Percentiles rank a stretch among this genome's conserved stretches.
These are phyloP conservation scores for Phyllostomus discolor DNA, from an alignment of 2,113 vertebrate species.

Conservation along the genomic window DNA sequence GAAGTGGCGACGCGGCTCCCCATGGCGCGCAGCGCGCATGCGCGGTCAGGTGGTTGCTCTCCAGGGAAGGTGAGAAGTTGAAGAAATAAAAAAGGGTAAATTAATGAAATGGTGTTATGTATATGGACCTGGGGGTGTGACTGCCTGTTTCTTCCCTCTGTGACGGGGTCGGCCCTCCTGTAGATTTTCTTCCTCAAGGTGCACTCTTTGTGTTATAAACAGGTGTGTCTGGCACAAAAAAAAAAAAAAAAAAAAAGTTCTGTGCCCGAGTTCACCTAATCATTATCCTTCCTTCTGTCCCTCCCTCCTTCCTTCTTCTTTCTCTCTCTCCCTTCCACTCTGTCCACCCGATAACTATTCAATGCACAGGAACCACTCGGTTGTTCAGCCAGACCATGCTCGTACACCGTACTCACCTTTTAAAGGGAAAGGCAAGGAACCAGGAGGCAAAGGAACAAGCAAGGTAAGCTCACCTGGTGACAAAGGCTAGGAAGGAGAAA, in stretches of 20 bases:
- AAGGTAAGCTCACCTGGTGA: not conserved
- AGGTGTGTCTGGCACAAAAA: not conserved
- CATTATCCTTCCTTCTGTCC: not conserved
- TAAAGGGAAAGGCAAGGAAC: not conserved
- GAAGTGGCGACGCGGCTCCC: not conserved
- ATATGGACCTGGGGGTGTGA: not conserved
- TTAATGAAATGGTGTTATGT: not conserved
- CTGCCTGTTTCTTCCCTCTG: not conserved
- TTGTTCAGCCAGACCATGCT: rapidly evolving
- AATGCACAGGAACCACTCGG: too few relatives aligned
- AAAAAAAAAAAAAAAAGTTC: not conserved
- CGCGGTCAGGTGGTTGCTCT: not conserved
- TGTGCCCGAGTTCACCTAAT: not conserved
- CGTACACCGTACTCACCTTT: rapidly evolving
- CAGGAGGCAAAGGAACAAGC: rapidly evolving
- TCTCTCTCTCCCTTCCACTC: not conserved
- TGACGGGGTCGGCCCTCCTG: rapidly evolving
- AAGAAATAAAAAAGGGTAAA: not conserved
- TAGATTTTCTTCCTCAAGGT: not conserved
- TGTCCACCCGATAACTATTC: not conserved
- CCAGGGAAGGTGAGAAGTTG: not conserved
- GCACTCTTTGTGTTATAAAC: not conserved
- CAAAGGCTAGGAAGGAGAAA: rapidly evolving
- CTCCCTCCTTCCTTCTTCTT: not conserved
- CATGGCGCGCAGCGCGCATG: rapidly evolving